A percentile compares a stretch with the other conserved stretches of the same genome.
These are phyloP conservation scores for Naso thynnoides DNA, from an alignment of 2,797 vertebrate genomes.

Conservation along the genomic window DNA sequence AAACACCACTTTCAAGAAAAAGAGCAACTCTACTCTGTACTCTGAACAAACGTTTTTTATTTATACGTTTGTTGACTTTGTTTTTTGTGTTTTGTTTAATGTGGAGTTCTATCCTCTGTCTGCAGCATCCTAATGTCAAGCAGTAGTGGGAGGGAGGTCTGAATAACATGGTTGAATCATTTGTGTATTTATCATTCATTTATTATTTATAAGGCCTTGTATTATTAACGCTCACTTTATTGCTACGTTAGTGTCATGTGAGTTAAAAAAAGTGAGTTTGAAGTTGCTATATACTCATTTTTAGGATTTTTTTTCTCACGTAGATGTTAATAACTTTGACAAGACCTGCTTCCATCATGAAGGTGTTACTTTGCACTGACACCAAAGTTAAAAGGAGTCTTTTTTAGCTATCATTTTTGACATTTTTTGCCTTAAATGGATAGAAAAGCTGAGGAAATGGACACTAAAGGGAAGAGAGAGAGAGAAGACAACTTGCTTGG, in stretches of 20 bases:
- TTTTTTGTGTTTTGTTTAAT: slow-evolving; percentile 31
- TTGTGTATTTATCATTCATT: background rate
- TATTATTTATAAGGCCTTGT: background rate
- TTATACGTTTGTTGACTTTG: slow-evolving; percentile 4
- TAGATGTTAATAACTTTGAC: background rate
- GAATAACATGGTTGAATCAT: slow-evolving; percentile 22
- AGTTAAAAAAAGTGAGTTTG: background rate
- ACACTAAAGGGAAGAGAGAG: no score
- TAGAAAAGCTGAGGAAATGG: no score
- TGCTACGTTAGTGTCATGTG: background rate
- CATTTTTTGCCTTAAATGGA: no score
- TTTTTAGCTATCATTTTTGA: background rate
- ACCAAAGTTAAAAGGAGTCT: slow-evolving; percentile 4
- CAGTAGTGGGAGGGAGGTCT: slow-evolving; percentile 26
- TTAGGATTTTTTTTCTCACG: background rate
- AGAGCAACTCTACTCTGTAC: background rate
- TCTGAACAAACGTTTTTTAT: background rate
- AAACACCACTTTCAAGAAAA: slow-evolving; percentile 24
- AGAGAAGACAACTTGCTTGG: background rate
- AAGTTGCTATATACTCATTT: background rate
- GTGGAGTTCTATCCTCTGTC: slow-evolving; percentile 33
- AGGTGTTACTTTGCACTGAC: background rate
- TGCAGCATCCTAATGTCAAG: slow-evolving; percentile 5
- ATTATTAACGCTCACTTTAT: background rate
- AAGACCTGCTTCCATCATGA: background rate